These are phyloP conservation scores for Uromys caudimaculatus DNA, from an alignment of 2,797 vertebrate genomes.

Conservation along the genomic window DNA sequence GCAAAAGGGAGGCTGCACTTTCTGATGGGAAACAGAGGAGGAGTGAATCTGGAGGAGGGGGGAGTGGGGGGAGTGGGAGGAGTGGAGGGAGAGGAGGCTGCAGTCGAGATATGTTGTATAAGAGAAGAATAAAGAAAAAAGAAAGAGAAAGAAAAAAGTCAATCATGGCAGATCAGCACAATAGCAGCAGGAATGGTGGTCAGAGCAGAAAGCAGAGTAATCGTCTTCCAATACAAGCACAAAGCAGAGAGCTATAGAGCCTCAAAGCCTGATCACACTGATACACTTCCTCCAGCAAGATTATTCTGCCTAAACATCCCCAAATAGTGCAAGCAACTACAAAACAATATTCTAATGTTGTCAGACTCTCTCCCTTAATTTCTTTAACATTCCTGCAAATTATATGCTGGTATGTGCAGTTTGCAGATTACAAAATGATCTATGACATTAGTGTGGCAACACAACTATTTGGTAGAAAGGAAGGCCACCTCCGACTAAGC, in stretches of 20 bases:
- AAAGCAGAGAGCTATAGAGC: background rate
- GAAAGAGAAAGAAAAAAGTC: background rate
- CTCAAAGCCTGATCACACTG: background rate
- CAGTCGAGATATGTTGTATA: too few relatives aligned
- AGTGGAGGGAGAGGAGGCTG: too few relatives aligned
- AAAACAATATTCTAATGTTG: background rate
- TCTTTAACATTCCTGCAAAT: conserved; percentile 10
- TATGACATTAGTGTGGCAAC: background rate
- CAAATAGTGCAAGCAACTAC: background rate
- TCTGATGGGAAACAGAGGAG: too few relatives aligned
- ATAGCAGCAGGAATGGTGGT: background rate
- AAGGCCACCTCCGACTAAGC: background rate
- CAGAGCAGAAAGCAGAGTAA: background rate
- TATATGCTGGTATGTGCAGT: background rate
- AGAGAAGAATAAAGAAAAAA: background rate
- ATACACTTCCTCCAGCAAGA: background rate
- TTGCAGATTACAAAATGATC: conserved; percentile 29
- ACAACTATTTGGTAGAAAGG: background rate
- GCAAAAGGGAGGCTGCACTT: too few relatives aligned
- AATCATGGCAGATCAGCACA: background rate
- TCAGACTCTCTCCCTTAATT: conserved; percentile 14
- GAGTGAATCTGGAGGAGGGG: too few relatives aligned
- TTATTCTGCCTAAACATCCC: background rate
- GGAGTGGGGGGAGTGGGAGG: too few relatives aligned
- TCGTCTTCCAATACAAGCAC: background rate